Percentiles rank a stretch among this genome's conserved stretches.
Evolutionary conservation across 2,888 invertebrate species (phyloP).

Genomic region (Synergus umbraculus): DNA sequence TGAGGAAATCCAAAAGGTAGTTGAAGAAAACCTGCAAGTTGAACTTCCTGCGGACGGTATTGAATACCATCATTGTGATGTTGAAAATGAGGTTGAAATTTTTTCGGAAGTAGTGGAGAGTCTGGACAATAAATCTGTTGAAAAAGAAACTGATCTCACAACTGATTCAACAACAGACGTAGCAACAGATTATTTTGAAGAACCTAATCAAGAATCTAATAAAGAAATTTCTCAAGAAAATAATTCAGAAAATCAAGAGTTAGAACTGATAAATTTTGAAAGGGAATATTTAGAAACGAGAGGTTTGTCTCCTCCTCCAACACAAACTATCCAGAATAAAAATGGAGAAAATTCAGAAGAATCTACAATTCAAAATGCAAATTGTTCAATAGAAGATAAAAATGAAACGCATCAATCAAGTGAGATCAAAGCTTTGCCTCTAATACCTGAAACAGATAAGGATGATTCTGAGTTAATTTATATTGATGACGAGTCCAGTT

Average conservation of each 20-base stretch:
- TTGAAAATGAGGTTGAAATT: slow-evolving; percentile 20
- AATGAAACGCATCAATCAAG: not conserved
- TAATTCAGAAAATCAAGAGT: slow-evolving; percentile 19
- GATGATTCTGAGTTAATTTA: not conserved
- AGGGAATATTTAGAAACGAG: slow-evolving; percentile 37
- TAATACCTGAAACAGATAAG: not conserved
- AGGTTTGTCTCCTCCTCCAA: slow-evolving; percentile 8
- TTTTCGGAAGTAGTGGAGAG: not conserved
- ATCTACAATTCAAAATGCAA: not conserved
- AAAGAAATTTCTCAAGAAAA: not conserved
- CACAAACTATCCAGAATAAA: not conserved
- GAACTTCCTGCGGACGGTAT: not conserved
- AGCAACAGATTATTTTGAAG: not conserved
- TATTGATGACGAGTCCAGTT: slow-evolving; percentile 18
- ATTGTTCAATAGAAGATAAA: not conserved
- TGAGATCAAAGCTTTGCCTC: not conserved
- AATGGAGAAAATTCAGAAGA: not conserved
- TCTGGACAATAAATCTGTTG: not conserved
- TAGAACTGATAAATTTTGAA: slow-evolving; percentile 4
- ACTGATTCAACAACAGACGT: not conserved
- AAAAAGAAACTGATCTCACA: not conserved
- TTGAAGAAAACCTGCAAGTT: not conserved
- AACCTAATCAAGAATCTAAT: not conserved
- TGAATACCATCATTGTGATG: not conserved
- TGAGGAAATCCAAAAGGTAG: not conserved